Base-by-base conservation (phyloP, 2,888 invertebrate species). In the Epicampocera succincta region DNA sequence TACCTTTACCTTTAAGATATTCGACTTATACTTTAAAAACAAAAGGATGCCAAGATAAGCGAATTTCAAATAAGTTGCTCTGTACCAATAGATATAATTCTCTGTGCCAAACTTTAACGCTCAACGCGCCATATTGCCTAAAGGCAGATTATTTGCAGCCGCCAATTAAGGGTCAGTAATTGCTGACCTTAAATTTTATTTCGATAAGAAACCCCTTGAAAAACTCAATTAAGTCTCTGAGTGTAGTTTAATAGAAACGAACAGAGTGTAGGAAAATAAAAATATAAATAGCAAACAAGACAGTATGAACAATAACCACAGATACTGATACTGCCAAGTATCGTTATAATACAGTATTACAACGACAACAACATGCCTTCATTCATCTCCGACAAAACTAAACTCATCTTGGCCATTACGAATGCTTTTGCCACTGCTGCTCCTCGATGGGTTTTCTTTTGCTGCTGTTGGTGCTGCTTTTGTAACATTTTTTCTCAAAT, bases 351-450 rank as follows among this genome's bases (percentile, higher is more conserved):
- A 44, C 17, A 52, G 17, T 9, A 38, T 58, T 58, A 79, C 83
- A 75, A 68, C 80, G 80, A 61, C 74, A 82, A 83, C 81, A 84
- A 84, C 85, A 87, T 86, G 86, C 83, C 84, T 85, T 86, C 88
- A 87, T 88, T 89, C 87, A 87, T 88, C 88, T 87, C 89, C 87
- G 85, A 87, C 86, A 87, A n/a, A 73, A 63, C 63, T 61, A 72
- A 80, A 80, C 48, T 71, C 74, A 71, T 78, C 74, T 74, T 60
- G 52, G 54, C 17, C 63, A 78, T 52, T 69, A 25, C 50, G 52
- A 50, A 44, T 52, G 46, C 25, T 40, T 52, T 29, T 58, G 21
- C 29, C 50, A 60, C 33, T 52, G 33, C 50, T 50, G 33, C 19
- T 44, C 12, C 19, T 29, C 3, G 33, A 33, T 33, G 50, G 29